These are phyloP conservation scores for Phaethornis superciliosus DNA, from an alignment of 2,113 vertebrate species.

Conservation along the genomic window DNA sequence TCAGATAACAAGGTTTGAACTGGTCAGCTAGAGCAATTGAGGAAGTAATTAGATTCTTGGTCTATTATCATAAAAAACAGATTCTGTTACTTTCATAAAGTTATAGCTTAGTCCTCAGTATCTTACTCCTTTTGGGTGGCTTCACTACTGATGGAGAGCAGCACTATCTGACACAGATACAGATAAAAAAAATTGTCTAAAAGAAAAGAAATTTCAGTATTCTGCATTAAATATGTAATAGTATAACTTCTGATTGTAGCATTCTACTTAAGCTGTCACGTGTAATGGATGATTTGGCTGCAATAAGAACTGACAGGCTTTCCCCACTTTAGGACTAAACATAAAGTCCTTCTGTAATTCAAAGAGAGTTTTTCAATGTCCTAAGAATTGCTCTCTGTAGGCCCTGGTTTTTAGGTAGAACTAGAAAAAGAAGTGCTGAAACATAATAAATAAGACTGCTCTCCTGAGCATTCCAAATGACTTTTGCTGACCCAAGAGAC, in stretches of 20 bases:
- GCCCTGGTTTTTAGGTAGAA: not conserved
- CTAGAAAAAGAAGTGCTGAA: constrained; percentile 29
- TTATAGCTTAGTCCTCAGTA: not conserved
- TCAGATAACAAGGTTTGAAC: not conserved
- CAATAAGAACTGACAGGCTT: constrained; percentile 17
- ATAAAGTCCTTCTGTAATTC: not conserved
- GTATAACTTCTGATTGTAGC: not conserved
- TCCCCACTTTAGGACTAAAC: not conserved
- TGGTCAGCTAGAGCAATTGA: not conserved
- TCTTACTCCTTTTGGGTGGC: not conserved
- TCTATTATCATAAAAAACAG: not conserved
- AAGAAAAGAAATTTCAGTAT: not conserved
- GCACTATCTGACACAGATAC: not conserved
- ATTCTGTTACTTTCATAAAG: constrained; percentile 1
- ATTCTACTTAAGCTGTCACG: not conserved
- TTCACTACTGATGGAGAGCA: not conserved
- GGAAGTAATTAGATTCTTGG: not conserved
- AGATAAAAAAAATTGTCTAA: not conserved
- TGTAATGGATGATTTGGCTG: not conserved
- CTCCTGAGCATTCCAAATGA: constrained; percentile 26
- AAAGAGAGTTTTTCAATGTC: not conserved
- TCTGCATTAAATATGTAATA: not conserved
- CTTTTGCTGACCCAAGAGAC: constrained; percentile 27
- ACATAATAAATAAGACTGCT: constrained; percentile 16
- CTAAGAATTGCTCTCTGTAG: not conserved